Evolutionary conservation across 1,140 invertebrate genomes (phyloP).

Genomic region (Aphis gossypii): DNA sequence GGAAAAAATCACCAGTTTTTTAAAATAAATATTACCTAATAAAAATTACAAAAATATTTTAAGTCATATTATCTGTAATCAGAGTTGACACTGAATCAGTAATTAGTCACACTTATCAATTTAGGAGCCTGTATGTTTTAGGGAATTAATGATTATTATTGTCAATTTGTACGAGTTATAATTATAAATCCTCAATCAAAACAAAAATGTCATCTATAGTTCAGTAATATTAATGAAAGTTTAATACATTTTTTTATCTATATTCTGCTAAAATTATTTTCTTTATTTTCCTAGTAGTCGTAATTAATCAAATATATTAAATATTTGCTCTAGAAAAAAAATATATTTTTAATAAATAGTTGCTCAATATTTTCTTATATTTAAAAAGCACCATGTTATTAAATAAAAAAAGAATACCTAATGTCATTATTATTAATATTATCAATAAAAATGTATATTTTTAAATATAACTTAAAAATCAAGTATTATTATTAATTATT

Average conservation of each 20-base stretch:
- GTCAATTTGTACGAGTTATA: not conserved
- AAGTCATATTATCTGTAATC: not conserved
- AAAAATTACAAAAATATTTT: slow-evolving; percentile 34
- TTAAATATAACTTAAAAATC: not conserved
- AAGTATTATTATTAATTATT: too few species aligned
- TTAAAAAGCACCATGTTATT: not conserved
- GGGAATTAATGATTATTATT: not conserved
- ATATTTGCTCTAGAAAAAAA: not conserved
- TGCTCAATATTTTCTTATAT: not conserved
- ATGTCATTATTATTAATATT: not conserved
- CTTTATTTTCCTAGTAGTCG: not conserved
- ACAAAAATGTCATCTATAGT: not conserved
- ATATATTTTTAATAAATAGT: not conserved
- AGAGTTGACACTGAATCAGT: not conserved
- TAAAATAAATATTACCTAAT: not conserved
- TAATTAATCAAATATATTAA: not conserved
- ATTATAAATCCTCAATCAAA: not conserved
- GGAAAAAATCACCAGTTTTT: not conserved
- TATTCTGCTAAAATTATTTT: not conserved
- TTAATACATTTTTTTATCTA: not conserved
- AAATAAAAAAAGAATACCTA: not conserved
- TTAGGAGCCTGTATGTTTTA: not conserved
- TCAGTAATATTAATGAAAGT: not conserved
- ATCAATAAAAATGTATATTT: not conserved
- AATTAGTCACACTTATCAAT: slow-evolving; percentile 39